Base-by-base conservation (phyloP, 2,888 invertebrate genomes). In the Campoletis raptor region DNA sequence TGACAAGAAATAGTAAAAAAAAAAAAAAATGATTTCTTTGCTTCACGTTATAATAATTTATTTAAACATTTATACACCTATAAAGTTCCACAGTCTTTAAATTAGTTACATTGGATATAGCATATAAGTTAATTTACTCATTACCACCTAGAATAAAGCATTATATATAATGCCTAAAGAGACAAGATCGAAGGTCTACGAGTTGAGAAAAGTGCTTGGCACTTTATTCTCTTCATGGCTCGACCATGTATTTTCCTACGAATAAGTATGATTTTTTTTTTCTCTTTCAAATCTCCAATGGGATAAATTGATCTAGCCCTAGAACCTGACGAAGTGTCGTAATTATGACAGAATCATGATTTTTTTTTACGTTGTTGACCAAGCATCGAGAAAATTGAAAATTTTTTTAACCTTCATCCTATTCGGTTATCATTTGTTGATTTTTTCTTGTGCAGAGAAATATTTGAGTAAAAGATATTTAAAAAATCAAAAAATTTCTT, bases 61-160 rank as follows among this genome's bases (percentile, higher is more conserved):
- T 92, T 92, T 92, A 91, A 93, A 93, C 92, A 92, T 92, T 93
- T 93, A 93, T 92, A 92, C 93, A 93, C 91, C 90, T 93, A 92
- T 91, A 91, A 92, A 92, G 91, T 91, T 92, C 91, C 92, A 92
- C 93, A 93, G 93, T 93, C 93, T 93, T 93, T 90, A 92, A 92
- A 91, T 90, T 91, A 91, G 88, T 91, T 92, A 79, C 90, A 88
- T 89, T 78, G 88, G 85, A 90, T 78, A 88, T 88, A 87, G 88
- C 91, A 90, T 90, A 90, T 91, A 91, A 90, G 90, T 92, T 91
- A 90, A 91, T 90, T 89, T 88, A 88, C 89, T 91, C 85, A 86
- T 91, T 90, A 90, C 87, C 89, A 89, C 77, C 90, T 91, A 91
- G 90, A 79, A 89, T 90, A 90, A 92, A 92, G 91, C 90, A 90